phyloP scores from a whole-genome alignment of 64 coral and sea anemone genomes.

The Stichodactyla helianthus region DNA sequence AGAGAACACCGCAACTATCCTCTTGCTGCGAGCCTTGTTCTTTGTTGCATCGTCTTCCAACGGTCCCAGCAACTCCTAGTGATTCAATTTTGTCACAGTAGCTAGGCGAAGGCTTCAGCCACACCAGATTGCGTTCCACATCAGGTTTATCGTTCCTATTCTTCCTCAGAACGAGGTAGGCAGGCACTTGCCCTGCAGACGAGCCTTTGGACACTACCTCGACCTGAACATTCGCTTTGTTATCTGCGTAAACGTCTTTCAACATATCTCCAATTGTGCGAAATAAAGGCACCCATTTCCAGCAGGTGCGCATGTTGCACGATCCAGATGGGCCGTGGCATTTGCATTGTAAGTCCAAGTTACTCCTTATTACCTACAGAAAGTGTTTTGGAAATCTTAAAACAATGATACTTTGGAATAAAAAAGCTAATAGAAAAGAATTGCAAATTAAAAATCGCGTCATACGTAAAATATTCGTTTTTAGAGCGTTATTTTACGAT shows the following conservation, averaged over 20 bases:
- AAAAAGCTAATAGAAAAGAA: background rate
- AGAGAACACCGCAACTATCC: slow-evolving; percentile 43
- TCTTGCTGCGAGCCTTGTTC: background rate
- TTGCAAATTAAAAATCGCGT: background rate
- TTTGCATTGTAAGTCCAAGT: slow-evolving; percentile 77
- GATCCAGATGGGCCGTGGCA: slow-evolving; percentile 76
- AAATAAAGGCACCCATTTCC: slow-evolving; percentile 63
- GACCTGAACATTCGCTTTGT: slow-evolving; percentile 33
- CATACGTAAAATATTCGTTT: background rate
- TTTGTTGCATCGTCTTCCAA: slow-evolving; percentile 46
- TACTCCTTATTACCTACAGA: slow-evolving; percentile 75
- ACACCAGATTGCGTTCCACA: slow-evolving; percentile 25
- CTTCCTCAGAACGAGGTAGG: slow-evolving; percentile 35
- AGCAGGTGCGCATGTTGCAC: slow-evolving; percentile 63
- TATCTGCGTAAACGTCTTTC: slow-evolving; percentile 49
- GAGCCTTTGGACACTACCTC: slow-evolving; percentile 4
- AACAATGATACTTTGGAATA: background rate
- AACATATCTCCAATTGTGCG: slow-evolving; percentile 42
- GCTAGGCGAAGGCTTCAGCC: slow-evolving; percentile 9
- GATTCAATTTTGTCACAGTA: slow-evolving; percentile 40
- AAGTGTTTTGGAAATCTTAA: slow-evolving; percentile 19
- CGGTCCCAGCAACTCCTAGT: slow-evolving; percentile 44
- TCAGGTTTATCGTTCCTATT: slow-evolving; percentile 38
- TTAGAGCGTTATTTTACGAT: background rate
- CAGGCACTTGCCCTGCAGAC: slow-evolving; percentile 1